Percentiles rank a stretch among this genome's conserved stretches.
Conservation (phyloP, 2,888 invertebrate species). For the Bembecia ichneumoniformis region DNA sequence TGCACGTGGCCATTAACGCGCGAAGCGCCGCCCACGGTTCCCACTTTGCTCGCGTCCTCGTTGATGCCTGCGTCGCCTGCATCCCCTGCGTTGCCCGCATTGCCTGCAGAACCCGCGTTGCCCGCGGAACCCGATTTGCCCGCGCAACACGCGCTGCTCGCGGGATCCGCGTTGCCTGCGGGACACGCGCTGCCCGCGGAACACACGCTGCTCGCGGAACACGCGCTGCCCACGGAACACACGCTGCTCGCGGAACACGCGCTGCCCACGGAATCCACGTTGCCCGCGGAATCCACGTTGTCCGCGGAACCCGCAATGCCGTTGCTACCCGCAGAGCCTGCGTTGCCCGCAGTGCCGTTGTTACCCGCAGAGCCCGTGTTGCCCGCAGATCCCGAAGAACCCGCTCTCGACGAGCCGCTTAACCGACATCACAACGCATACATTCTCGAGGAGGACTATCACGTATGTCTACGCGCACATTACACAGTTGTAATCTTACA, state of each 20-base stretch:
- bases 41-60: background rate
- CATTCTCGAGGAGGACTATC: slow-evolving; percentile 35
- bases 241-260: background rate
- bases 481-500: no score
- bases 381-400: no score
- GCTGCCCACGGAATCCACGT: background rate
- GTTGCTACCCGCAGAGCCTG: no score
- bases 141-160: background rate
- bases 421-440: slow-evolving; percentile 12
- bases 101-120: background rate
- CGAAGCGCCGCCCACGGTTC: slow-evolving; percentile 1
- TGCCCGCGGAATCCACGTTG: background rate
- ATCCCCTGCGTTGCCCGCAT: background rate
- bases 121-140: background rate
- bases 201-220: background rate
- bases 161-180: background rate
- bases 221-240: background rate
- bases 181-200: background rate
- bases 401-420: background rate
- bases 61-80: background rate
- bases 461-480: slow-evolving; percentile 17
- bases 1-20: slow-evolving; percentile 56
- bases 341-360: background rate
- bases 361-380: no score
- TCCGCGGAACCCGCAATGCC: background rate